Evolutionary conservation across 2,113 vertebrate genomes (phyloP), one percentile per base, ranked within the genome.

Genomic region (Uropsilus gracilis): DNA sequence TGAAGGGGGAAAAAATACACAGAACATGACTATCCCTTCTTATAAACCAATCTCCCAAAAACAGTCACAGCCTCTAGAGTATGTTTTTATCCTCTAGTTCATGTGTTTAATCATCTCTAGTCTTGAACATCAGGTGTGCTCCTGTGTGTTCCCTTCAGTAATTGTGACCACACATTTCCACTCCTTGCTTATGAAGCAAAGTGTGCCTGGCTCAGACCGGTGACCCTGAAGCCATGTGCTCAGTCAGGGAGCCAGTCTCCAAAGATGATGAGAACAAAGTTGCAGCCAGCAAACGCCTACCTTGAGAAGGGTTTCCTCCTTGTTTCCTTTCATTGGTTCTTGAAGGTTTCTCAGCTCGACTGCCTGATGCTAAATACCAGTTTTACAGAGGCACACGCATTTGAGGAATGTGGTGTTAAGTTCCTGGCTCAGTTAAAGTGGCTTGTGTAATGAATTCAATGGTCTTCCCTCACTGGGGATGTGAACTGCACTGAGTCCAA

Each of bases 341-440:
- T 5, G 24, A 66, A 30, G 10, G 26, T 39, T 32, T 71, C 55
- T 57, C 82, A 39, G 48, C 42, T 86, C 34, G 34, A 46, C 26
- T 50, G 91, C 30, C 30, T 37, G 14, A 22, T 13, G 11, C 22
- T 16, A 59, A 75, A 48, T 57, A 34, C 30, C 72, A 46, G 13
- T 81, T 84, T 53, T 59, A 22, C 44, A 44, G 48, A 2, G 39
- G 16, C n/a, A 3, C 44, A 73, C 78, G 6, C 61, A 34, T 42
- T 48, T 44, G 78, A 82, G 42, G 37, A 64, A 59, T n/a, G 91
- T 80, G 57, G 42, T 30, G 55, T 85, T n/a, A 42, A n/a, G 66
- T 53, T 68, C 64, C 39, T 46, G 32, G 77, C 55, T 95, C 84
- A 18, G 53, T 88, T 87, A n/a, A 72, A 85, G 55, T 72, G n/a